Conservation (phyloP, 1,140 invertebrate species). For the Drosophila kurseongensis region DNA sequence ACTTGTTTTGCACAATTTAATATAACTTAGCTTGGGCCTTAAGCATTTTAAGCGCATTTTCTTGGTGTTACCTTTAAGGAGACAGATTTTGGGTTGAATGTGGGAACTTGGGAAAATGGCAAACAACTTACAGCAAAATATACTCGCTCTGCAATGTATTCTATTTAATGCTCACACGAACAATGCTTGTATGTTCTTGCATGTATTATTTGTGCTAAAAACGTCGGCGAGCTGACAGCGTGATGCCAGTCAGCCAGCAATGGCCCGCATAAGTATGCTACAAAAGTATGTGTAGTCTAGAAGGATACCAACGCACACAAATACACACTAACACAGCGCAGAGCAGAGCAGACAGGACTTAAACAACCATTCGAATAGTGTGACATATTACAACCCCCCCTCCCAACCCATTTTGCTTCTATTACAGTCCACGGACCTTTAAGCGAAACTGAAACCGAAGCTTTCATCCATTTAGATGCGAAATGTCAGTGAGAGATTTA, state of each 20-base stretch:
- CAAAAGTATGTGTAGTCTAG: slow-evolving; percentile 42
- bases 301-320: slow-evolving; percentile 25
- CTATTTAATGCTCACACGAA: slow-evolving; percentile 35
- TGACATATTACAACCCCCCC: slow-evolving; percentile 75
- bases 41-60: slow-evolving; percentile 38
- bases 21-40: slow-evolving; percentile 18
- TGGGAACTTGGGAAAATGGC: slow-evolving; percentile 58
- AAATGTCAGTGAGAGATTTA: slow-evolving; percentile 27
- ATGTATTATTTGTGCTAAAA: slow-evolving; percentile 74
- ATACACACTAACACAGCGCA: background rate
- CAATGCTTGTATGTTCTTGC: slow-evolving; percentile 21
- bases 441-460: slow-evolving; percentile 40
- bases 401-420: background rate
- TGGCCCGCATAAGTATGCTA: slow-evolving; percentile 77
- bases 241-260: slow-evolving; percentile 59
- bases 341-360: slow-evolving; percentile 37
- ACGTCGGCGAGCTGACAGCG: slow-evolving; percentile 74
- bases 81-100: slow-evolving; percentile 42
- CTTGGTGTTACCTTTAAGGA: slow-evolving; percentile 30
- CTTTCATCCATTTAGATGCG: slow-evolving; percentile 31
- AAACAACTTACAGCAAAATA: slow-evolving; percentile 59
- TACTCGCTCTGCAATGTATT: slow-evolving; percentile 41
- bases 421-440: slow-evolving; percentile 35
- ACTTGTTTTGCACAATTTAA: background rate
- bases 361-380: slow-evolving; percentile 75